phyloP scores from a whole-genome alignment of 2,113 vertebrate genomes.

The Cyphomyrus discorhynchus region DNA sequence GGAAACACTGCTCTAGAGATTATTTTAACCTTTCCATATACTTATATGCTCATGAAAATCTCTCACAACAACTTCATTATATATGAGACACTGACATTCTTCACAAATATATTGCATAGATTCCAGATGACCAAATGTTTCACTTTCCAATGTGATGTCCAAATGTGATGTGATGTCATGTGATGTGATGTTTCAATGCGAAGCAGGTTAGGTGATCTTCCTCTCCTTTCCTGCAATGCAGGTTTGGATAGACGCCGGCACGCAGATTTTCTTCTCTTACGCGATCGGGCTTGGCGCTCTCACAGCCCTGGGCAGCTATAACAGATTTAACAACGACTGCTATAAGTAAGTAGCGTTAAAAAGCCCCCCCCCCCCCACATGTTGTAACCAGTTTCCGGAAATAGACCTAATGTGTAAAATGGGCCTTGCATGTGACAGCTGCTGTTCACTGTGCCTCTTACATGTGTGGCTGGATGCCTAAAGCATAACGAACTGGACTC shows the following conservation, averaged over 20 bases:
- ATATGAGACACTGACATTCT: neutral
- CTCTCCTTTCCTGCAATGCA: slow-evolving; percentile 31
- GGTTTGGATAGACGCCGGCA: slow-evolving; percentile 73
- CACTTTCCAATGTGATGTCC: neutral
- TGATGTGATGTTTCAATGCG: neutral
- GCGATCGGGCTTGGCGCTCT: slow-evolving; percentile 70
- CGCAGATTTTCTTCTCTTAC: slow-evolving; percentile 73
- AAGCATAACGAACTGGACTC: neutral
- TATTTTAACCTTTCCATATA: neutral
- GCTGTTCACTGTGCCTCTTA: neutral
- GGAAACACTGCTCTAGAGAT: neutral
- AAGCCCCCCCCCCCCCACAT: neutral
- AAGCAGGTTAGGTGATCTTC: neutral
- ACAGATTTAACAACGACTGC: slow-evolving; percentile 74
- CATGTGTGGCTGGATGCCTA: neutral
- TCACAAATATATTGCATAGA: neutral
- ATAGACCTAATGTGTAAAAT: neutral
- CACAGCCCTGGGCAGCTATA: slow-evolving; percentile 70
- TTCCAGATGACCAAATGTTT: neutral
- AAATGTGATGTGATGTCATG: neutral
- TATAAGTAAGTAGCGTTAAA: slow-evolving; percentile 55
- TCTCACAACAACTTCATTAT: neutral
- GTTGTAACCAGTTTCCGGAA: neutral
- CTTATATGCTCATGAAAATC: neutral
- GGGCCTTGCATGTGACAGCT: neutral